phyloP scores from a whole-genome alignment of 53 echinoderm and acorn worm species.

The Holothuria leucospilota region DNA sequence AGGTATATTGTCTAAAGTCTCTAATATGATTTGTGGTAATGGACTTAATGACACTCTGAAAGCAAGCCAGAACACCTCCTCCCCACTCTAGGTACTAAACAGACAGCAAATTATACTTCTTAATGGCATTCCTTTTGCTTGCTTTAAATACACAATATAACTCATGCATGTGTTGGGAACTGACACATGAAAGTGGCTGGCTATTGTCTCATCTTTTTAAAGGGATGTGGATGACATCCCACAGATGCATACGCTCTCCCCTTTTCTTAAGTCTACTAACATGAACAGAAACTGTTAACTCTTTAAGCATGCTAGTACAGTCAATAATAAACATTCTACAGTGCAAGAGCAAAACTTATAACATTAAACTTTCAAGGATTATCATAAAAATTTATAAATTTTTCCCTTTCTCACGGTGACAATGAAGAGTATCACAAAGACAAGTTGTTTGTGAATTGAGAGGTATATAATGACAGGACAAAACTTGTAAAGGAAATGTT shows the following conservation, averaged over 20 bases:
- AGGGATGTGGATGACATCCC: constrained; percentile 1
- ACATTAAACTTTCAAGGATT: too few relatives aligned
- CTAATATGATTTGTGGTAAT: constrained; percentile 53
- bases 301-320: too few relatives aligned
- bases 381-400: too few relatives aligned
- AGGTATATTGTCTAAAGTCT: constrained; percentile 35
- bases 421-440: too few relatives aligned
- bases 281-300: too few relatives aligned
- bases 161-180: constrained; percentile 39
- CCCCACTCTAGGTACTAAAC: constrained; percentile 15
- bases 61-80: constrained; percentile 42
- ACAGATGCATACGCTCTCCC: neutral
- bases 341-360: too few relatives aligned
- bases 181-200: constrained; percentile 54
- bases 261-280: too few relatives aligned
- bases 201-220: constrained; percentile 40
- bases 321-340: too few relatives aligned
- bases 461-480: too few relatives aligned
- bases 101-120: constrained; percentile 25
- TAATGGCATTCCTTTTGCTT: constrained; percentile 42
- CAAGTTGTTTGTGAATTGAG: too few relatives aligned
- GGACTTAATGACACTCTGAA: constrained; percentile 50
- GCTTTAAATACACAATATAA: constrained; percentile 53
- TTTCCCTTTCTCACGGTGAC: too few relatives aligned
- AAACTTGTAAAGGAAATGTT: too few relatives aligned